phyloP scores from a whole-genome alignment of 1,140 invertebrate genomes.

The Drosophila parvula region DNA sequence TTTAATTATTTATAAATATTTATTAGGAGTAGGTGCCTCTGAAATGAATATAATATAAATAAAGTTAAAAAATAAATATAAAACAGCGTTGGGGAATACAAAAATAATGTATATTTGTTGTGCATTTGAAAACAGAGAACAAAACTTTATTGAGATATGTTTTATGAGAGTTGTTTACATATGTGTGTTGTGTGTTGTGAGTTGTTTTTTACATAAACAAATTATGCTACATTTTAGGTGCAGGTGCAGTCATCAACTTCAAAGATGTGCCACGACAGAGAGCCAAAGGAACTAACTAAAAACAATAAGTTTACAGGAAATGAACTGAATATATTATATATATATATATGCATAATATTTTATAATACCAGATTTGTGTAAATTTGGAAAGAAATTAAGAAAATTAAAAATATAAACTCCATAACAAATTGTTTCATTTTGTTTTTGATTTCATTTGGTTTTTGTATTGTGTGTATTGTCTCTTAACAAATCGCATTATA shows the following conservation, averaged over 20 bases:
- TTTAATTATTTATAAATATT: background rate
- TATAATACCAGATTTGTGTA: slow-evolving; percentile 48
- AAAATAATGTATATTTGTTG: slow-evolving; percentile 14
- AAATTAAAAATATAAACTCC: slow-evolving; percentile 49
- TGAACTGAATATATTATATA: slow-evolving; percentile 11
- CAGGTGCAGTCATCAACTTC: slow-evolving; percentile 46
- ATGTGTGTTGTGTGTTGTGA: slow-evolving; percentile 37
- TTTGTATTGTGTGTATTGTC: slow-evolving; percentile 16
- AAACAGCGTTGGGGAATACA: slow-evolving; percentile 5
- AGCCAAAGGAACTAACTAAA: slow-evolving; percentile 46
- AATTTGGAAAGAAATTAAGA: slow-evolving; percentile 21
- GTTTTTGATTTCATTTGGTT: slow-evolving; percentile 27
- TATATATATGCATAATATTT: background rate
- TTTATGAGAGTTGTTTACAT: slow-evolving; percentile 39
- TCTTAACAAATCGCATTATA: slow-evolving; percentile 38
- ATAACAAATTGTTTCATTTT: slow-evolving; percentile 32
- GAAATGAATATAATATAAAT: slow-evolving; percentile 14
- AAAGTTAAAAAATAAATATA: slow-evolving; percentile 6
- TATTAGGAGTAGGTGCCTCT: too few species aligned
- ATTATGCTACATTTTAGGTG: slow-evolving; percentile 39
- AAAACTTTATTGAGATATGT: slow-evolving; percentile 79
- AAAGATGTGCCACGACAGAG: slow-evolving; percentile 45
- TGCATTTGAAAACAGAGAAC: slow-evolving; percentile 78
- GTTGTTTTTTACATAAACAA: slow-evolving; percentile 63
- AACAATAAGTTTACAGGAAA: slow-evolving; percentile 58